A percentile compares a stretch with the other conserved stretches of the same genome.
phyloP scores from a whole-genome alignment of 2,888 invertebrate genomes.

The Rhorus exstirpatorius region DNA sequence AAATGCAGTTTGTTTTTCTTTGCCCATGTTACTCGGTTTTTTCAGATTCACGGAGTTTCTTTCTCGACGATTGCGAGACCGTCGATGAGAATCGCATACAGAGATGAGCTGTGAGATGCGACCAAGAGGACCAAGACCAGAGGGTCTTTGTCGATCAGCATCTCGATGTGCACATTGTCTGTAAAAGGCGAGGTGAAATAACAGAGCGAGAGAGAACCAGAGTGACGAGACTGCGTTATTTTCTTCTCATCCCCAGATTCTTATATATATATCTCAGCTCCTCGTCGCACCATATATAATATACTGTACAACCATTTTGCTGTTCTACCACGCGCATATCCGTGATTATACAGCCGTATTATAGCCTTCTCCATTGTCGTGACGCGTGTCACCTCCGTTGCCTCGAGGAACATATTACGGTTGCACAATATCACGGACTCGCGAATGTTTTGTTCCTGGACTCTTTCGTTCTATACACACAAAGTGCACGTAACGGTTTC shows the following conservation, averaged over 20 bases:
- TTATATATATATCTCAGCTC: slow-evolving; percentile 50
- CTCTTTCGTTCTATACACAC: background rate
- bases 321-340: slow-evolving; percentile 45
- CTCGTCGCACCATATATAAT: slow-evolving; percentile 39
- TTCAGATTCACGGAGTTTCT: slow-evolving; percentile 15
- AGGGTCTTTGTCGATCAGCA: slow-evolving; percentile 35
- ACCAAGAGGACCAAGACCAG: slow-evolving; percentile 47
- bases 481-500: slow-evolving; percentile 6
- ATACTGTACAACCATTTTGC: slow-evolving; percentile 44
- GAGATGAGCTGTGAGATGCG: slow-evolving; percentile 16
- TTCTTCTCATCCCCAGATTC: slow-evolving; percentile 13
- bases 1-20: slow-evolving; percentile 5
- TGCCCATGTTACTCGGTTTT: background rate
- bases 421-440: slow-evolving; percentile 64
- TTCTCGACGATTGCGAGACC: slow-evolving; percentile 32
- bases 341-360: slow-evolving; percentile 67
- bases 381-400: slow-evolving; percentile 69
- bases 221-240: slow-evolving; percentile 40
- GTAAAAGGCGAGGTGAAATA: slow-evolving; percentile 38
- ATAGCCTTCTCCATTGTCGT: slow-evolving; percentile 71
- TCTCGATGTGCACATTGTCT: slow-evolving; percentile 47
- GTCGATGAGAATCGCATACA: slow-evolving; percentile 34
- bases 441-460: slow-evolving; percentile 47
- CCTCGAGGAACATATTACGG: slow-evolving; percentile 62
- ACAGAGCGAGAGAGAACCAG: slow-evolving; percentile 44